Conservation (phyloP, 2,113 vertebrate genomes). For the Sceloporus tristichus region DNA sequence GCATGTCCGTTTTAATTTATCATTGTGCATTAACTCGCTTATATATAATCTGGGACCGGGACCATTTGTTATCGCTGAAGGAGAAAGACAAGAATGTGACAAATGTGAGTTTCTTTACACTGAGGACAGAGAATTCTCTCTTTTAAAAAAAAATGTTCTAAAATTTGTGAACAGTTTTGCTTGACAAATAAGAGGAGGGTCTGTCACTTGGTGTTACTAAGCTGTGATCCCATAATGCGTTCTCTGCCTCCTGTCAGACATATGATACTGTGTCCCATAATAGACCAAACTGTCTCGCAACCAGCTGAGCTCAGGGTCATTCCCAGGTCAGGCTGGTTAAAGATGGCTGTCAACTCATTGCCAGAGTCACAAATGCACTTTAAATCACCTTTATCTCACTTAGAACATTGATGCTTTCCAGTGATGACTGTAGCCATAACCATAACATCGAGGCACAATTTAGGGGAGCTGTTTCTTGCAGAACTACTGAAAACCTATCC, state of each 20-base stretch:
- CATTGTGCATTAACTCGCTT: slow-evolving; percentile 53
- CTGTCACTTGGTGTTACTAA: slow-evolving; percentile 72
- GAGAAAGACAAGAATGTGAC: slow-evolving; percentile 55
- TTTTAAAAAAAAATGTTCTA: slow-evolving; percentile 46
- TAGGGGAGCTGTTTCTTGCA: slow-evolving; percentile 41
- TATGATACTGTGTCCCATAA: slow-evolving; percentile 77
- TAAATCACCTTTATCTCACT: slow-evolving; percentile 80
- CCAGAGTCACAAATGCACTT: slow-evolving; percentile 71
- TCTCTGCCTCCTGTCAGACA: slow-evolving; percentile 74
- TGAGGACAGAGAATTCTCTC: background rate
- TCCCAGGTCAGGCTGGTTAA: slow-evolving; percentile 81
- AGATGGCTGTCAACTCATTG: slow-evolving; percentile 82
- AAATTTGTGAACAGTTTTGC: slow-evolving; percentile 59
- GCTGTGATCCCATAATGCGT: slow-evolving; percentile 73
- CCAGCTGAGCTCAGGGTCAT: slow-evolving; percentile 83
- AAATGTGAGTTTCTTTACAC: slow-evolving; percentile 59
- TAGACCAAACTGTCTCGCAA: slow-evolving; percentile 76
- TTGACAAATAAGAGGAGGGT: slow-evolving; percentile 67
- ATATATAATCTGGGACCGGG: slow-evolving; percentile 53
- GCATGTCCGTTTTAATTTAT: slow-evolving; percentile 57
- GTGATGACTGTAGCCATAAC: slow-evolving; percentile 65
- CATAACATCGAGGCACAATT: slow-evolving; percentile 39
- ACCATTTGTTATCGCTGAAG: slow-evolving; percentile 56
- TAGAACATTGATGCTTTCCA: slow-evolving; percentile 73
- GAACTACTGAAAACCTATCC: slow-evolving; percentile 48